Evolutionary conservation across 2,888 invertebrate genomes (phyloP).

Genomic region (Tipula confusa): DNA sequence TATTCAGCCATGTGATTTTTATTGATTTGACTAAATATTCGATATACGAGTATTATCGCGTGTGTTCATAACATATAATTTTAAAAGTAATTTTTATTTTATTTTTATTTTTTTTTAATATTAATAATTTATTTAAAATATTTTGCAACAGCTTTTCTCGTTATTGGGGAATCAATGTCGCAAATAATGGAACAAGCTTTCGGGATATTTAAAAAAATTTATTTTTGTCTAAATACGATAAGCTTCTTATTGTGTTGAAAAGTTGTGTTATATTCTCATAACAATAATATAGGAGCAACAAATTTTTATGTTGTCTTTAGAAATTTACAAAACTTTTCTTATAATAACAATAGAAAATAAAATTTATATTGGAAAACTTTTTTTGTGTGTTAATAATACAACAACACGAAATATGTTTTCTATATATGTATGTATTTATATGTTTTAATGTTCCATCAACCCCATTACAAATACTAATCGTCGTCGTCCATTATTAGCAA

Average conservation of each 20-base stretch:
- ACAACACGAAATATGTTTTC: background rate
- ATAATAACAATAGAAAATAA: background rate
- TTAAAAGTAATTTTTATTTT: too few relatives aligned
- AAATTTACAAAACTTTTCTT: background rate
- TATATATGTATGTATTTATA: too few relatives aligned
- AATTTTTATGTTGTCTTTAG: background rate
- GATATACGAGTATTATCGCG: background rate
- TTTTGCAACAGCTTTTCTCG: background rate
- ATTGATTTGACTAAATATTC: background rate
- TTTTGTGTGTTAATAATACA: background rate
- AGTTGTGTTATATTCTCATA: background rate
- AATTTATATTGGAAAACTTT: background rate
- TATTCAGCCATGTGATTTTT: background rate
- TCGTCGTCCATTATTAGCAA: background rate
- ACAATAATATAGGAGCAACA: background rate
- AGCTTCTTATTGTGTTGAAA: background rate
- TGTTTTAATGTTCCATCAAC: background rate
- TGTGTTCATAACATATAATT: background rate
- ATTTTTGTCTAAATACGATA: too few relatives aligned
- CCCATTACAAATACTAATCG: background rate
- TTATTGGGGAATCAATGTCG: too few relatives aligned
- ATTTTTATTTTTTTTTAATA: too few relatives aligned
- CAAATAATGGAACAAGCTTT: too few relatives aligned
- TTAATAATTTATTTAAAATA: background rate
- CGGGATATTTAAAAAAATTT: too few relatives aligned